Percentiles rank a stretch among this genome's conserved stretches.
These are phyloP conservation scores for Orchesella flavescens DNA, from an alignment of 2,888 invertebrate species.

Conservation along the genomic window DNA sequence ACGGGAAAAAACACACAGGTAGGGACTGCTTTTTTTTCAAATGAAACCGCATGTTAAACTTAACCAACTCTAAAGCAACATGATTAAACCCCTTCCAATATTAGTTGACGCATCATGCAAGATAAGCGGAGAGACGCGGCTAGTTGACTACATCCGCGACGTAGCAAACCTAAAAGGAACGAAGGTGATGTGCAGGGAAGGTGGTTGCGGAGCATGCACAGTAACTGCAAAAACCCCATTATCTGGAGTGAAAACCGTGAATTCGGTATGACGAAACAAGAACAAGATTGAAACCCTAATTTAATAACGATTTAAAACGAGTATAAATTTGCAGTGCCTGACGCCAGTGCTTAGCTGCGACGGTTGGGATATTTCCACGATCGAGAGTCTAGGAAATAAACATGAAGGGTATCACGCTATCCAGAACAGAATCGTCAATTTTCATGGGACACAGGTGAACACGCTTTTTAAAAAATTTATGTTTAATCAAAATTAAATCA, in stretches of 20 bases:
- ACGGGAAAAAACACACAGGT: slow-evolving; percentile 44
- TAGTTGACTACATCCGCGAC: slow-evolving; percentile 52
- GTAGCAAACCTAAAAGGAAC: slow-evolving; percentile 52
- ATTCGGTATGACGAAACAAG: slow-evolving; percentile 81
- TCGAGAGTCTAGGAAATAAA: slow-evolving; percentile 74
- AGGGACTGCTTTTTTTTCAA: too few species aligned
- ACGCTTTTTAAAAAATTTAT: too few species aligned
- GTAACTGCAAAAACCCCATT: slow-evolving; percentile 73
- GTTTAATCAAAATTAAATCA: too few species aligned
- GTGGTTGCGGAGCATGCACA: slow-evolving; percentile 53
- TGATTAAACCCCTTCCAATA: too few species aligned
- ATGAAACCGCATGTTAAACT: too few species aligned
- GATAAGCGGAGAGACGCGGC: too few species aligned
- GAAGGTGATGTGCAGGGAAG: slow-evolving; percentile 53
- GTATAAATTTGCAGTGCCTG: slow-evolving; percentile 79
- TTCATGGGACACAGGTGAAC: slow-evolving; percentile 74
- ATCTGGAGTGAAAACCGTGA: slow-evolving; percentile 79
- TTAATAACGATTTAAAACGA: too few species aligned
- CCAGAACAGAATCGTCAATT: slow-evolving; percentile 74
- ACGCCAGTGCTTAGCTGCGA: slow-evolving; percentile 80
- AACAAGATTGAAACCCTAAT: too few species aligned
- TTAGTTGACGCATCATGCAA: too few species aligned
- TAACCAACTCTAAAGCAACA: too few species aligned
- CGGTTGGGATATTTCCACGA: slow-evolving; percentile 76
- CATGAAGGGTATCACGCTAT: slow-evolving; percentile 74